Conservation (phyloP, 2,888 invertebrate genomes). For the Dioctria linearis region DNA sequence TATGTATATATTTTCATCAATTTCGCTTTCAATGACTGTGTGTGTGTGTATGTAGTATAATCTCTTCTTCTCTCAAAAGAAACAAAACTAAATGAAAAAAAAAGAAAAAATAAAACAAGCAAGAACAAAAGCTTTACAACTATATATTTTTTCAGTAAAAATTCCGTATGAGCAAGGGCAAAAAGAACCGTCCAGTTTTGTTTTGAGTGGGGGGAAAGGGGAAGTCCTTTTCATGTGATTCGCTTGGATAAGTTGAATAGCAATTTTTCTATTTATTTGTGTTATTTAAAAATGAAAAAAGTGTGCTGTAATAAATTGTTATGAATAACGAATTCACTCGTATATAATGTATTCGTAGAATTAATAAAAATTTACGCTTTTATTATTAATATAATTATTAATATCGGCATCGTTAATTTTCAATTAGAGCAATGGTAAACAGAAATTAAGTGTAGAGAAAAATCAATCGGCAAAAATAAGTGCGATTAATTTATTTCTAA, state of each 20-base stretch:
- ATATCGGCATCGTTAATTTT: not conserved
- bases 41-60: not conserved
- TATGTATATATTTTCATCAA: not conserved
- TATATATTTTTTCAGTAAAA: not conserved
- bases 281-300: not conserved
- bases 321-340: not conserved
- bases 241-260: not conserved
- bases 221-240: slow-evolving; percentile 1
- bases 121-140: not conserved
- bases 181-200: not conserved
- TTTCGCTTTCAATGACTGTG: not conserved
- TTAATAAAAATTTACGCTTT: not conserved
- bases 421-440: not conserved
- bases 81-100: not conserved
- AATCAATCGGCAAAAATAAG: slow-evolving; percentile 1
- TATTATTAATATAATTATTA: not conserved
- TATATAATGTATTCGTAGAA: not conserved
- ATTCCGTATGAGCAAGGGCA: not conserved
- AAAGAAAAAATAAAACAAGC: not conserved
- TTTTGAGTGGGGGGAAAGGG: not conserved
- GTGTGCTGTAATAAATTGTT: not conserved
- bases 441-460: slow-evolving; percentile 1
- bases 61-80: too few species aligned
- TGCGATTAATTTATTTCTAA: not conserved
- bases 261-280: not conserved